Evolutionary conservation across 2,113 vertebrate species (phyloP), one percentile per base, ranked within the genome.

Genomic region (Caracal caracal): DNA sequence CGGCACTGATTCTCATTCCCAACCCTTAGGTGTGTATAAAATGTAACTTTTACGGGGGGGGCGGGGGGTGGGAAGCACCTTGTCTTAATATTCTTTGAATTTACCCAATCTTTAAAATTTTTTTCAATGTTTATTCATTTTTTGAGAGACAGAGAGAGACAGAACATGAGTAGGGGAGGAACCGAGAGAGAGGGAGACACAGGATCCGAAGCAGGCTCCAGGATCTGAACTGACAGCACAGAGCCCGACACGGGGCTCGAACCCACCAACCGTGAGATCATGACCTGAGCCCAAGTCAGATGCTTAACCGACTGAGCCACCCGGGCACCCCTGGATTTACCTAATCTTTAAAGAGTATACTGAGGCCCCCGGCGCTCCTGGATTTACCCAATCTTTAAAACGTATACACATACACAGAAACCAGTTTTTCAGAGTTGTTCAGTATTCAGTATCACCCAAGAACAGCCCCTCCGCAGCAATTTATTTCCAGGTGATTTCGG

Each of bases 191-290:
- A 43, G 43, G 7, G 43, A 43, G 7, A 43, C 43, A 43, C 43
- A 43, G 43, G 43, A 43, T 43, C 43, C 7, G 43, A 43, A 43
- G 43, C 43, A 43, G 7, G 43, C 43, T 43, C 43, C 43, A 9
- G 43, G 43, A 7, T 43, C 43, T 9, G 43, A 43, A 1, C 43
- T 43, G 43, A 9, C 43, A 43, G 43, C 7, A 8, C 43, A 43
- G 43, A 43, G 7, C 43, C 43, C 43, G 43, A 43, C 43, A 0
- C 0, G 43, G 43, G 7, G 43, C 43, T 43, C 7, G 43, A 43
- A 8, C 43, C 1, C 7, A 43, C 43, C 1, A 0, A 43, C 43
- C 7, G 7, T 9, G 43, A 43, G 43, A 43, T 43, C 43, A 0
- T 43, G 43, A 43, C 43, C 43, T 8, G 43, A 43, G 43, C 43